These are phyloP conservation scores for Mobula hypostoma DNA, from an alignment of 2,113 vertebrate species.

Conservation along the genomic window DNA sequence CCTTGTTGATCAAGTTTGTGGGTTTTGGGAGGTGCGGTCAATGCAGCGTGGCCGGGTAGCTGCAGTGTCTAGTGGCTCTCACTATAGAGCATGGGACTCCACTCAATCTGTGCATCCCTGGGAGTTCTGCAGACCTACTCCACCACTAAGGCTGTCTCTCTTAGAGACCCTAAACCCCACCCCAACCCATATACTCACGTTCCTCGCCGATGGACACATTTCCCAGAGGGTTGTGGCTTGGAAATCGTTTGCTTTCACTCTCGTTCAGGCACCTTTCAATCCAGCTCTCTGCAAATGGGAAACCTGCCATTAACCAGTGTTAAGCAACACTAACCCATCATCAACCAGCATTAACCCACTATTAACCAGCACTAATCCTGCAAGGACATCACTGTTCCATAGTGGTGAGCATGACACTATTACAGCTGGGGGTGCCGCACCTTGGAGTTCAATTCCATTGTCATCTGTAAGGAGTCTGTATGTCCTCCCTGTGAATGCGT, in stretches of 20 bases:
- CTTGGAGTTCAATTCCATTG: too few relatives aligned
- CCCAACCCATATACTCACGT: constrained; percentile 70
- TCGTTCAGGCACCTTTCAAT: constrained; percentile 98
- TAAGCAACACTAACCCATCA: too few relatives aligned
- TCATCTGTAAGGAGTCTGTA: too few relatives aligned
- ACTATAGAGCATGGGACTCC: background rate
- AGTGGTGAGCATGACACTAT: too few relatives aligned
- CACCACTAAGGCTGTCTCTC: background rate
- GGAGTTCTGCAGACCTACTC: background rate
- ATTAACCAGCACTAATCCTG: too few relatives aligned
- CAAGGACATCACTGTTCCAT: too few relatives aligned
- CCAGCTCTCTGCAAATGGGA: constrained; percentile 81
- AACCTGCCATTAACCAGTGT: background rate
- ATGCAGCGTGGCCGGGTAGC: background rate
- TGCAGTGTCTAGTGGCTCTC: background rate
- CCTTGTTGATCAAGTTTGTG: background rate
- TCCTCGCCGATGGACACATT: constrained; percentile 90
- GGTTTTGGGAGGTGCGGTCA: background rate
- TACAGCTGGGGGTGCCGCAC: too few relatives aligned
- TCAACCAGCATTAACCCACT: too few relatives aligned
- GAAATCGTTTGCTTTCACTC: constrained; percentile 93
- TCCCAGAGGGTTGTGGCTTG: constrained; percentile 91
- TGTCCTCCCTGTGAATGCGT: too few relatives aligned
- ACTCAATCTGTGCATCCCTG: background rate
- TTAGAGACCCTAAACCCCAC: background rate